A percentile compares a stretch with the other conserved stretches of the same genome.
phyloP scores from a whole-genome alignment of 23 tunicate genomes.

The Halocynthia aurantium region DNA sequence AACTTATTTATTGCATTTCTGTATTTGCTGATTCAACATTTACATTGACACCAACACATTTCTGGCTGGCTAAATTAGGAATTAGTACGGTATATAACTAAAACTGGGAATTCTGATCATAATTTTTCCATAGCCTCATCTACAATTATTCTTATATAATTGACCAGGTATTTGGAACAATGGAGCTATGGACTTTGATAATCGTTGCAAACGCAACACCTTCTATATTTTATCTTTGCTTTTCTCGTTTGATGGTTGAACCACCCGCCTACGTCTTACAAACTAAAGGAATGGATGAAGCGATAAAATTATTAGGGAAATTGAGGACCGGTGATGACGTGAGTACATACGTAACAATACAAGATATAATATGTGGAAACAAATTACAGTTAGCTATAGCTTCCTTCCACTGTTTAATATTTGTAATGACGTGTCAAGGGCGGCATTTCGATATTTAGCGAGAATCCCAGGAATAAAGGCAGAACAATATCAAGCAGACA shows the following conservation, averaged over 20 bases:
- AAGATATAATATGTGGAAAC: neutral
- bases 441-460: too few relatives aligned
- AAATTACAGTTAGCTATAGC: neutral
- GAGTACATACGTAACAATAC: neutral
- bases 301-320: neutral
- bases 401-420: too few relatives aligned
- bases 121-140: too few relatives aligned
- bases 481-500: too few relatives aligned
- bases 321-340: slow-evolving; percentile 15
- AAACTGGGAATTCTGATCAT: too few relatives aligned
- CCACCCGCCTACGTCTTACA: slow-evolving; percentile 6
- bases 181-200: slow-evolving; percentile 15
- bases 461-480: too few relatives aligned
- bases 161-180: slow-evolving; percentile 18
- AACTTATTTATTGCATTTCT: too few relatives aligned
- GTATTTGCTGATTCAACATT: neutral
- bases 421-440: too few relatives aligned
- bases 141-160: too few relatives aligned
- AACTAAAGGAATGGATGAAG: neutral
- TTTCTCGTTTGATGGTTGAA: slow-evolving; percentile 8
- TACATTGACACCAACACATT: neutral
- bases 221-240: slow-evolving; percentile 2
- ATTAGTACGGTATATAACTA: too few relatives aligned
- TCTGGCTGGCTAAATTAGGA: too few relatives aligned
- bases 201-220: slow-evolving; percentile 4